These are phyloP conservation scores for Gorsachius goisagi DNA, from an alignment of 2,113 vertebrate species.

Conservation along the genomic window DNA sequence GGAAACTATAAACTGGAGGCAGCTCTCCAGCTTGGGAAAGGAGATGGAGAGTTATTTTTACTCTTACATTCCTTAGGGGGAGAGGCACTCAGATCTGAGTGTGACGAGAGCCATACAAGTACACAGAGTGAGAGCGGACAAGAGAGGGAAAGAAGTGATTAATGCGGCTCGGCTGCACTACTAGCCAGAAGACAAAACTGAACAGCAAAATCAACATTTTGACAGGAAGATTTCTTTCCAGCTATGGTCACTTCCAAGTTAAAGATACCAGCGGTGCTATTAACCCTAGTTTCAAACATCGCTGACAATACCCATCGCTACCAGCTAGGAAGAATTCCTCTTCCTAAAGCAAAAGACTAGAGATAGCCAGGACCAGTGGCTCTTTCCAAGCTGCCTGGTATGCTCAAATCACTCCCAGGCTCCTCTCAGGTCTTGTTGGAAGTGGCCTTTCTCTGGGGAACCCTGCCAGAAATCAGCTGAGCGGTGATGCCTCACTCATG, in stretches of 20 bases:
- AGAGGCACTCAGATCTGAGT: not conserved
- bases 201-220: not conserved
- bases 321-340: not conserved
- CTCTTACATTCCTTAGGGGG: not conserved
- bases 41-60: constrained; percentile 51
- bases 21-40: constrained; percentile 12
- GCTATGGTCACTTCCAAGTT: not conserved
- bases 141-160: not conserved
- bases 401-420: not conserved
- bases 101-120: constrained; percentile 7
- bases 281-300: not conserved
- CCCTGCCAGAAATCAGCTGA: not conserved
- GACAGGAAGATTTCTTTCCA: not conserved
- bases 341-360: not conserved
- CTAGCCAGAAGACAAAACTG: not conserved
- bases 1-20: not conserved
- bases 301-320: not conserved
- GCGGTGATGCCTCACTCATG: not conserved
- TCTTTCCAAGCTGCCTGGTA: not conserved
- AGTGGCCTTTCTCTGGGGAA: not conserved
- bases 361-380: not conserved
- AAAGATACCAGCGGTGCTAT: not conserved
- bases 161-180: not conserved
- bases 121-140: not conserved
- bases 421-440: not conserved